phyloP scores from a whole-genome alignment of 92 coral and sea anemone genomes.

The Porites lobata region DNA sequence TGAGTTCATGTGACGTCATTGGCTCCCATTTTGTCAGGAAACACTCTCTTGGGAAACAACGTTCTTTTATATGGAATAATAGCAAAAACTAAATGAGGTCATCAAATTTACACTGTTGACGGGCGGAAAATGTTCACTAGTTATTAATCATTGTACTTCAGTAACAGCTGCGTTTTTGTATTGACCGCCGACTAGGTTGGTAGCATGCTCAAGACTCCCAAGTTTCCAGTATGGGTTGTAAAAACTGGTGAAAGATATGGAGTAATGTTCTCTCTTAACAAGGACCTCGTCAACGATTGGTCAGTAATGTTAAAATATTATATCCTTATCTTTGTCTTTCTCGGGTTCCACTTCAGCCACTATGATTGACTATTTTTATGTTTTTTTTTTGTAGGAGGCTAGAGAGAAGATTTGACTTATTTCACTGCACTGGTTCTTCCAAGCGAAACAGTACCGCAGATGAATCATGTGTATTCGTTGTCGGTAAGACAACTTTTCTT shows the following conservation, averaged over 20 bases:
- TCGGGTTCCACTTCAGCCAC: too few species aligned
- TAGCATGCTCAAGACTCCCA: constrained; percentile 90
- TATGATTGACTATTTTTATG: background rate
- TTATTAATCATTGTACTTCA: too few species aligned
- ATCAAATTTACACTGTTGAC: too few species aligned
- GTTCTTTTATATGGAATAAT: too few species aligned
- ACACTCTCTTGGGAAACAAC: too few species aligned
- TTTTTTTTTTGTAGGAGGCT: constrained; percentile 57
- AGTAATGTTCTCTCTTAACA: constrained; percentile 78
- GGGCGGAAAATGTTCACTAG: too few species aligned
- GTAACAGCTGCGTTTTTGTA: background rate
- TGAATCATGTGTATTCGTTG: constrained; percentile 51
- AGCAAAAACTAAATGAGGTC: too few species aligned
- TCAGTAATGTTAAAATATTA: constrained; percentile 8
- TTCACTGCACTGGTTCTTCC: constrained; percentile 75
- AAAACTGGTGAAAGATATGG: constrained; percentile 80
- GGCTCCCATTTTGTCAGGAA: too few species aligned
- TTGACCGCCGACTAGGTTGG: constrained; percentile 69
- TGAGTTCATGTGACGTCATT: too few species aligned
- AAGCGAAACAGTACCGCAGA: constrained; percentile 58
- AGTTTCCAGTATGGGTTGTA: constrained; percentile 88
- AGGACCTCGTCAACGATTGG: constrained; percentile 87
- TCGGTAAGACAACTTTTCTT: constrained; percentile 50
- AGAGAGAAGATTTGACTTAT: constrained; percentile 80
- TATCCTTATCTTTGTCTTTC: background rate